Base-by-base conservation (phyloP, 37 sponge, comb jelly and placozoan species). In the Aphrocallistes beatrix region DNA sequence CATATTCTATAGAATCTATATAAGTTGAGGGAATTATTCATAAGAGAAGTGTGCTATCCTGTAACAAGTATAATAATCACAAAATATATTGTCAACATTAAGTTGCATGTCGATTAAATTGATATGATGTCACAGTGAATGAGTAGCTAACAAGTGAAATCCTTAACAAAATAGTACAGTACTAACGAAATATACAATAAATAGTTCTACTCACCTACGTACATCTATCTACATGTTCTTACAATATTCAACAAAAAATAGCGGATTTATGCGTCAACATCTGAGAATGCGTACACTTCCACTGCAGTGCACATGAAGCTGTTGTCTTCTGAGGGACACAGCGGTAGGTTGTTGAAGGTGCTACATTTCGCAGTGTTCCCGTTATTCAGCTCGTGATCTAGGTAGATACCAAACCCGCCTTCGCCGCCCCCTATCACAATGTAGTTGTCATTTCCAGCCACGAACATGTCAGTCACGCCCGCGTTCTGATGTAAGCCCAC, bases 211-310 rank as follows among this genome's bases (percentile, higher is more conserved):
- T n/a, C n/a, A n/a, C n/a, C n/a, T n/a, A n/a, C n/a, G n/a, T n/a
- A n/a, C n/a, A n/a, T n/a, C 8, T 60, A 60, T 32, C n/a, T 32
- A 60, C n/a, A 3, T 25, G 3, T 60, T 6, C 21, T 8, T 60
- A 60, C 34, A 60, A 60, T 32, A 32, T n/a, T n/a, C n/a, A 60
- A 60, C n/a, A 25, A 60, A 21, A 60, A 25, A 8, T 60, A 3
- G 25, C 75, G 75, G 10, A 25, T 28, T 42, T 13, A 60, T 30
- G n/a, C 75, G n/a, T 60, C 75, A 25, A 32, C 21, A 28, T 60
- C 75, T 25, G 75, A 60, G 75, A 60, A 60, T 60, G 32, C 75
- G 75, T 60, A 60, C 75, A 60, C 75, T 13, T 60, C 75, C 3
- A 60, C 75, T 8, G 75, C 75, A 25, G 75, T 19, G 34, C 75